Base-by-base conservation (phyloP, 2,113 vertebrate species). In the Amblyopsis rosae region DNA sequence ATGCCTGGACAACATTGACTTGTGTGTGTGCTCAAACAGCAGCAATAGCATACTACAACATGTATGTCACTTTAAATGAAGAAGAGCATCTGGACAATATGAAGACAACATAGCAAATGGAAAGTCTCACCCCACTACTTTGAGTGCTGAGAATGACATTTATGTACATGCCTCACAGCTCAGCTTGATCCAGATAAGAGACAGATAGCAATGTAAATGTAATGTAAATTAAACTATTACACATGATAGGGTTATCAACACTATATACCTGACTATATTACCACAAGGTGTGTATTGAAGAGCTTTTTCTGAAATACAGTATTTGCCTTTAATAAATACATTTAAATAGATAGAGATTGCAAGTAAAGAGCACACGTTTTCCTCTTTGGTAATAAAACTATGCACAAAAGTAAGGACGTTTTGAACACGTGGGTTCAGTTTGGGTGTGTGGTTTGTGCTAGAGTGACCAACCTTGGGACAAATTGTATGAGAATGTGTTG, bases 31-130 rank as follows among this genome's bases (percentile, higher is more conserved):
- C 77, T 9, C 69, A 66, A 26, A 16, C 62, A 62, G 76, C 75
- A 26, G 26, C 26, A 26, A 3, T 26, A 26, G 35, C 35, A 41
- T 41, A 41, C 26, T 41, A 41, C 3, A 41, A 0, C 35, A 77
- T 62, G 69, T 72, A 73, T 87, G 86, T 86, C 84, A 82, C 84
- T 84, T 83, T 72, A 54, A 76, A 84, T 80, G 59, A 81, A 73
- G 53, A 33, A 49, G 64, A 1, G 19, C 19, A 19, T 19, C 19
- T 19, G 19, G 19, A 19, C 19, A 19, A 19, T 19, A 19, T 19
- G 19, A 19, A 19, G 19, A 19, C 19, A 19, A 19, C 19, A 19
- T 19, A 19, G 19, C 47, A 72, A 32, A 35, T 19, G 19, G 15
- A 9, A 16, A 55, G 53, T 55, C 53, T 9, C 12, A 8, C n/a